phyloP scores from a whole-genome alignment of 2,888 invertebrate genomes.

The Sarcophaga caerulescens region DNA sequence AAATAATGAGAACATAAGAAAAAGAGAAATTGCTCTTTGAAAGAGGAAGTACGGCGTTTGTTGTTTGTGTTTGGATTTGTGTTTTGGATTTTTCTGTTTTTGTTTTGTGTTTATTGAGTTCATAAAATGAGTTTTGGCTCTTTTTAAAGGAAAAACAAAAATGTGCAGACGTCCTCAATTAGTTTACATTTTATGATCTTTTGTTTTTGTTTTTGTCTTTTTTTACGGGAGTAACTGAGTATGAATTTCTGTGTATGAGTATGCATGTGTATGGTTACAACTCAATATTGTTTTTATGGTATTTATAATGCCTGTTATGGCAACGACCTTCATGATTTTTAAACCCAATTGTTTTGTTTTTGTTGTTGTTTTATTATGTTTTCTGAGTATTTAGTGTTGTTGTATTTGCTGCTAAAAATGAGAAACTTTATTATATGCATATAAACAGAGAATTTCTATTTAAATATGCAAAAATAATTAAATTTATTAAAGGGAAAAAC shows the following conservation, averaged over 20 bases:
- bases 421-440: not conserved
- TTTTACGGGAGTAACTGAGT: not conserved
- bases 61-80: not conserved
- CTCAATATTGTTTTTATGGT: constrained; percentile 59
- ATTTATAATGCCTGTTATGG: constrained; percentile 75
- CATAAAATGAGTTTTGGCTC: constrained; percentile 34
- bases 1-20: not conserved
- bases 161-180: constrained; percentile 62
- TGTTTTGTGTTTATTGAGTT: constrained; percentile 17
- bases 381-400: not conserved
- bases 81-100: not conserved
- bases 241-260: not conserved
- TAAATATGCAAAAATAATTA: not conserved
- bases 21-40: constrained; percentile 20
- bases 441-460: not conserved
- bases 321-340: constrained; percentile 80
- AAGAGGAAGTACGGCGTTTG: constrained; percentile 69
- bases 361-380: constrained; percentile 50
- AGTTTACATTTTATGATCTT: constrained; percentile 72
- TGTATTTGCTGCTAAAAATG: not conserved
- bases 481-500: too few relatives aligned
- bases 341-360: constrained; percentile 70
- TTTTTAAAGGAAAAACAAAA: constrained; percentile 20
- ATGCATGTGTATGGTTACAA: constrained; percentile 2
- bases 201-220: constrained; percentile 25